Conservation (phyloP, 1,140 invertebrate genomes). For the Cataglyphis hispanica region DNA sequence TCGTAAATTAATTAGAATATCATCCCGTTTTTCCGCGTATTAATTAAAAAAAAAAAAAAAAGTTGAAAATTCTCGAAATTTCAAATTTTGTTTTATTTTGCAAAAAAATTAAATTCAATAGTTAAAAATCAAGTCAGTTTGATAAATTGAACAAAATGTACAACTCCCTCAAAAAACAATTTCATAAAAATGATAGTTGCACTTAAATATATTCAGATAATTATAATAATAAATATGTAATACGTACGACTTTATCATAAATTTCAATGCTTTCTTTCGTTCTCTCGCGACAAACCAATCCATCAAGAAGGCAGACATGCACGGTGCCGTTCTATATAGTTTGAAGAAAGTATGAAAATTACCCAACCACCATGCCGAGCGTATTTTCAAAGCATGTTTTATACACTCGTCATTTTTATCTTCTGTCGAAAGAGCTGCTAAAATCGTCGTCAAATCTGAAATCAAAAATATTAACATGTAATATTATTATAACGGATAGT, state of each 20-base stretch:
- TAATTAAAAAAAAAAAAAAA: neutral
- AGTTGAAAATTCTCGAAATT: too few relatives aligned
- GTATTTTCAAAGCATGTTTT: constrained; percentile 94
- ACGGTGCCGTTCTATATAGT: constrained; percentile 94
- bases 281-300: constrained; percentile 98
- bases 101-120: constrained; percentile 7
- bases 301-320: constrained; percentile 98
- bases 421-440: constrained; percentile 92
- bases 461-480: constrained; percentile 38
- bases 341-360: constrained; percentile 97
- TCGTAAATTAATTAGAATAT: neutral
- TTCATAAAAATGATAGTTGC: neutral
- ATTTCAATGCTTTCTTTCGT: constrained; percentile 95
- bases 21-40: neutral
- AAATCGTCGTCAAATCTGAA: constrained; percentile 96
- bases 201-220: constrained; percentile 1
- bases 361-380: constrained; percentile 95
- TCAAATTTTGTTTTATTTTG: too few relatives aligned
- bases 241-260: constrained; percentile 98
- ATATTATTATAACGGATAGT: constrained; percentile 32
- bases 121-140: constrained; percentile 1
- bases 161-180: constrained; percentile 18
- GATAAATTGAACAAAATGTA: neutral
- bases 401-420: constrained; percentile 95
- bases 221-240: constrained; percentile 56